Percentiles rank a stretch among this genome's conserved stretches.
Conservation (phyloP, 2,113 vertebrate species). For the Pholis gunnellus region DNA sequence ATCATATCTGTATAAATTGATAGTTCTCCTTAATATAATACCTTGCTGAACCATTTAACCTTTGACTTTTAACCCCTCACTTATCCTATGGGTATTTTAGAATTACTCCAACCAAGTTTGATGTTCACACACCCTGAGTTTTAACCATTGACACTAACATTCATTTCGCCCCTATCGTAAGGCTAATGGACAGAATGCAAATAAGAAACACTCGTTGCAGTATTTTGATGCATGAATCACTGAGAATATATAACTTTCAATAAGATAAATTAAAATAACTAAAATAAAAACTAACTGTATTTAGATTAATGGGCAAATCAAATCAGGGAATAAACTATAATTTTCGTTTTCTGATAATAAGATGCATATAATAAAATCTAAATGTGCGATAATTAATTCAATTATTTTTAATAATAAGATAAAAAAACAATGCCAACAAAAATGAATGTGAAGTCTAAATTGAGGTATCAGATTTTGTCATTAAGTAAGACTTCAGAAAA, state of each 20-base stretch:
- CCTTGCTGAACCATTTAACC: neutral
- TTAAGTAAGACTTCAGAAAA: neutral
- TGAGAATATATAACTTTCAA: neutral
- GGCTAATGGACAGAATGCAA: neutral
- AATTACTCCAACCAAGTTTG: conserved; percentile 19
- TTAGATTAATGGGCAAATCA: neutral
- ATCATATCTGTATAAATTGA: fast-evolving
- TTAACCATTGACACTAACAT: neutral
- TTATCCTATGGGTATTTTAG: conserved; percentile 19
- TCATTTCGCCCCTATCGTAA: neutral
- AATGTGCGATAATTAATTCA: neutral
- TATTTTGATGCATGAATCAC: neutral
- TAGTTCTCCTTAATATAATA: neutral
- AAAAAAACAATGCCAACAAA: neutral
- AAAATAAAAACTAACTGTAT: neutral
- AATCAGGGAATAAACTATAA: neutral
- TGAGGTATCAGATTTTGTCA: neutral
- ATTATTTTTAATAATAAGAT: neutral
- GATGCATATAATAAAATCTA: neutral
- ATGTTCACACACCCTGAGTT: neutral
- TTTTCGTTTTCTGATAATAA: neutral
- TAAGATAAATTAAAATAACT: no score
- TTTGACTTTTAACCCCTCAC: neutral
- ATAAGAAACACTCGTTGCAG: neutral
- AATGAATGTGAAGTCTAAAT: neutral